Conservation (phyloP, 2,888 invertebrate species). For the Elegia similella region DNA sequence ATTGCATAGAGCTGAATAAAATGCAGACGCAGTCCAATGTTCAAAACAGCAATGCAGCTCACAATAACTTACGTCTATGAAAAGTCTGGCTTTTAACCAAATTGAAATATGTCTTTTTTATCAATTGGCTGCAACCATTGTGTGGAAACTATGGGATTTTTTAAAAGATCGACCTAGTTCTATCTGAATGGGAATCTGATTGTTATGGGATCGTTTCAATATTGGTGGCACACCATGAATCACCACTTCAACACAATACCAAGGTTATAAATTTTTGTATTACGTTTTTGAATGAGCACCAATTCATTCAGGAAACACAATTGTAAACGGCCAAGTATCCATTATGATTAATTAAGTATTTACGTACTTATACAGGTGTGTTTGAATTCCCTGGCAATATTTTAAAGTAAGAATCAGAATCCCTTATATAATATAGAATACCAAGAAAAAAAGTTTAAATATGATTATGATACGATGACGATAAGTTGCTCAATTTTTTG, state of each 20-base stretch:
- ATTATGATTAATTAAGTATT: no score
- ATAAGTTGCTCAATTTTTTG: no score
- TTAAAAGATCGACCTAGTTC: slow-evolving; percentile 63
- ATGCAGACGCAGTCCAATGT: slow-evolving; percentile 28
- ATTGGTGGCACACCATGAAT: slow-evolving; percentile 40
- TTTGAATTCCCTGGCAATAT: no score
- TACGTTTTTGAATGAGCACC: background rate
- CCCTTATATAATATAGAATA: no score
- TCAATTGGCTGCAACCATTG: slow-evolving; percentile 55
- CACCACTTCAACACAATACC: slow-evolving; percentile 21
- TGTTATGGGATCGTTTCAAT: slow-evolving; percentile 47
- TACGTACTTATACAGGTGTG: no score
- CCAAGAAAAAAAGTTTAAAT: no score
- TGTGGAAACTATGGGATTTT: slow-evolving; percentile 50
- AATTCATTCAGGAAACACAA: background rate
- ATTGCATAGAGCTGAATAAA: background rate
- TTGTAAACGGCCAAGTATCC: no score
- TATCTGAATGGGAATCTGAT: slow-evolving; percentile 52
- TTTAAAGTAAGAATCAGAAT: no score
- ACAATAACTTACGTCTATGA: slow-evolving; percentile 55
- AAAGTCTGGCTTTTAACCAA: slow-evolving; percentile 61
- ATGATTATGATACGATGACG: no score
- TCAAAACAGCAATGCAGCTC: slow-evolving; percentile 42
- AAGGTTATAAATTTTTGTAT: slow-evolving; percentile 23
- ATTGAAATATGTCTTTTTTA: slow-evolving; percentile 66